Conservation (phyloP, 2,113 vertebrate genomes). For the Syngnathoides biaculeatus region DNA sequence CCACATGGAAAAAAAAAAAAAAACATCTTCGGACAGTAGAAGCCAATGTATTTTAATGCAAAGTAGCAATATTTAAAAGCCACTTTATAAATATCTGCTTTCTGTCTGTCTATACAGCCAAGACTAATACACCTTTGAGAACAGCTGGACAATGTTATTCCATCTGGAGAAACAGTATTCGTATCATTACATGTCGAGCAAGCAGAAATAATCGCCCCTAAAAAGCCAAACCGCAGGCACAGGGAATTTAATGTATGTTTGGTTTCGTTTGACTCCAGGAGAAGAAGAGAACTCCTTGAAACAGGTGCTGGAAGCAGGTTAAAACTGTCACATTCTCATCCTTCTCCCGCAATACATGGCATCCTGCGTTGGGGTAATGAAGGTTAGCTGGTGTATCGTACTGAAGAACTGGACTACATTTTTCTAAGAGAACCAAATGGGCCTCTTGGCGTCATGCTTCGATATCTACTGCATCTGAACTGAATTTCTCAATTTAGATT, state of each 20-base stretch:
- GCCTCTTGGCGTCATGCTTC: not conserved
- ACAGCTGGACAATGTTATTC: conserved; percentile 53
- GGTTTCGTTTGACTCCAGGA: conserved; percentile 59
- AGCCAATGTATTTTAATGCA: conserved; percentile 37
- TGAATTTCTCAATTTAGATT: not conserved
- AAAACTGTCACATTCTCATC: conserved; percentile 27
- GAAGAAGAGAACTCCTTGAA: conserved; percentile 42
- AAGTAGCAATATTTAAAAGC: conserved; percentile 45
- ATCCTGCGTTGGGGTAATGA: not conserved
- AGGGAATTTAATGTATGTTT: conserved; percentile 62
- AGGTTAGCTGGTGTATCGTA: not conserved
- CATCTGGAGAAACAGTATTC: conserved; percentile 49
- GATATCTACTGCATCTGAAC: not conserved
- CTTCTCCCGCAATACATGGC: conserved; percentile 16
- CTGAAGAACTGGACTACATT: not conserved
- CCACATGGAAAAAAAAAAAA: conserved; percentile 38
- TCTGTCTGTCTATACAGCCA: conserved; percentile 40
- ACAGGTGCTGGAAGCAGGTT: conserved; percentile 52
- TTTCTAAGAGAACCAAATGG: not conserved
- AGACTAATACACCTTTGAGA: conserved; percentile 44
- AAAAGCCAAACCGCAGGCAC: conserved; percentile 56
- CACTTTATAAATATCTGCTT: conserved; percentile 49
- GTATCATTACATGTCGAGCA: conserved; percentile 39
- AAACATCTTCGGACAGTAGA: conserved; percentile 10
- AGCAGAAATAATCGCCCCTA: conserved; percentile 27